Evolutionary conservation across 2,888 invertebrate species (phyloP).

Genomic region (Drosophila acutilabella): DNA sequence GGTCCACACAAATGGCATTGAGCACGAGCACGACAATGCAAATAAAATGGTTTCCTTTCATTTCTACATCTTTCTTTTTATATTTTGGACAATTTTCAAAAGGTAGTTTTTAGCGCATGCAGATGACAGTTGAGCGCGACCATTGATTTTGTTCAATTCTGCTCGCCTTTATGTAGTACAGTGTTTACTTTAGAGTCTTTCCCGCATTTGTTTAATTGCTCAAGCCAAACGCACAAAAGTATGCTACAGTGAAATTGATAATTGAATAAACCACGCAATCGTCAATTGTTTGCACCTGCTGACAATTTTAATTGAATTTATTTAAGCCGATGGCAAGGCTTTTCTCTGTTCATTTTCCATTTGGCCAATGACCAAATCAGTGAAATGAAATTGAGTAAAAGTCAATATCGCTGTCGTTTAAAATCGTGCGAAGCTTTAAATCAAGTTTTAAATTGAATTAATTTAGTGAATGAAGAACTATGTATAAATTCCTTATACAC

Average conservation of each 20-base stretch:
- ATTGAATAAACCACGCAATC: slow-evolving; percentile 62
- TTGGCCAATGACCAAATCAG: slow-evolving; percentile 23
- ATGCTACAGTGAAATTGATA: slow-evolving; percentile 57
- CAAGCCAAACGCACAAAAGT: slow-evolving; percentile 35
- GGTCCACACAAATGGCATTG: slow-evolving; percentile 30
- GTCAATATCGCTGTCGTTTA: slow-evolving; percentile 2
- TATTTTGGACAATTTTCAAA: slow-evolving; percentile 45
- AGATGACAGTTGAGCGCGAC: slow-evolving; percentile 43
- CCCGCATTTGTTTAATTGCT: slow-evolving; percentile 46
- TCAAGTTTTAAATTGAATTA: slow-evolving; percentile 7
- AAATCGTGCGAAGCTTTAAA: background rate
- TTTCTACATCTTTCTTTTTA: slow-evolving; percentile 1
- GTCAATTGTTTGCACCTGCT: slow-evolving; percentile 62
- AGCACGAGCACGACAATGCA: slow-evolving; percentile 62
- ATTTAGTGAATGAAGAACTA: background rate
- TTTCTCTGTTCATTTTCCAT: slow-evolving; percentile 7
- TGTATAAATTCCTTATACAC: background rate
- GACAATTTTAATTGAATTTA: slow-evolving; percentile 72
- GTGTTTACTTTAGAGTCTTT: slow-evolving; percentile 35
- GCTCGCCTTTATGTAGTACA: background rate
- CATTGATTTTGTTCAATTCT: slow-evolving; percentile 30
- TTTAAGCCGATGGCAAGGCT: slow-evolving; percentile 60
- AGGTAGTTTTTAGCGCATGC: slow-evolving; percentile 57
- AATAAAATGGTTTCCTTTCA: slow-evolving; percentile 53
- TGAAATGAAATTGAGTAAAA: slow-evolving; percentile 1